These are phyloP conservation scores for Apis laboriosa DNA, from an alignment of 1,140 invertebrate genomes.

Conservation along the genomic window DNA sequence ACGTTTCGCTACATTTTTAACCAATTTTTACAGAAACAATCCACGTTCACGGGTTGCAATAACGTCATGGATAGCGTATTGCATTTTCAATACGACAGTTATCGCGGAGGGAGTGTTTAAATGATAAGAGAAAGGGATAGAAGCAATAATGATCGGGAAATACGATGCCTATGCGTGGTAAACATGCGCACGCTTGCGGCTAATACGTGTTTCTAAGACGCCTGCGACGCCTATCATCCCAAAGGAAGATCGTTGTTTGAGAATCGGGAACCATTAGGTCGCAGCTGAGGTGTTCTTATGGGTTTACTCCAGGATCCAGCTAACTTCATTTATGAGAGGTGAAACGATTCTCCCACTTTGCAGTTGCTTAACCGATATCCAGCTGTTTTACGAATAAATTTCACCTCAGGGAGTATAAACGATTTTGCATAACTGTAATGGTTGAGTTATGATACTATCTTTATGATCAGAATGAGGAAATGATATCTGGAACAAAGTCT, in stretches of 20 bases:
- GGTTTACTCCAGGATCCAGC: neutral
- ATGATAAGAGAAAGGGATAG: constrained; percentile 47
- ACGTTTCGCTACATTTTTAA: constrained; percentile 57
- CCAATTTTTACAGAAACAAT: constrained; percentile 26
- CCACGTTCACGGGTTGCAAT: constrained; percentile 7
- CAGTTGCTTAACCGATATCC: neutral
- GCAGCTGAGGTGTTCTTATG: neutral
- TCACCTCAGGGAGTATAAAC: neutral
- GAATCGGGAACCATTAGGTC: constrained; percentile 25
- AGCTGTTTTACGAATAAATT: constrained; percentile 7
- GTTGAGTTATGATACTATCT: neutral
- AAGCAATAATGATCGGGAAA: constrained; percentile 61
- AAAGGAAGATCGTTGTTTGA: constrained; percentile 26
- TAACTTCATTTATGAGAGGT: neutral
- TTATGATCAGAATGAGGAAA: neutral
- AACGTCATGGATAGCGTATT: constrained; percentile 15
- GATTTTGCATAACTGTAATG: neutral
- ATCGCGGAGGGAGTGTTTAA: constrained; percentile 59
- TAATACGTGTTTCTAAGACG: constrained; percentile 6
- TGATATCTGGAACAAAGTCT: neutral
- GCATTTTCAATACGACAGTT: constrained; percentile 36
- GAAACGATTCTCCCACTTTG: neutral
- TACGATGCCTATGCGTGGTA: constrained; percentile 33
- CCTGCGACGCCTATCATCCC: constrained; percentile 39
- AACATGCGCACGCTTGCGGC: constrained; percentile 33